Evolutionary conservation across 92 coral and sea anemone species (phyloP).

Genomic region (Bergia puertoricense): DNA sequence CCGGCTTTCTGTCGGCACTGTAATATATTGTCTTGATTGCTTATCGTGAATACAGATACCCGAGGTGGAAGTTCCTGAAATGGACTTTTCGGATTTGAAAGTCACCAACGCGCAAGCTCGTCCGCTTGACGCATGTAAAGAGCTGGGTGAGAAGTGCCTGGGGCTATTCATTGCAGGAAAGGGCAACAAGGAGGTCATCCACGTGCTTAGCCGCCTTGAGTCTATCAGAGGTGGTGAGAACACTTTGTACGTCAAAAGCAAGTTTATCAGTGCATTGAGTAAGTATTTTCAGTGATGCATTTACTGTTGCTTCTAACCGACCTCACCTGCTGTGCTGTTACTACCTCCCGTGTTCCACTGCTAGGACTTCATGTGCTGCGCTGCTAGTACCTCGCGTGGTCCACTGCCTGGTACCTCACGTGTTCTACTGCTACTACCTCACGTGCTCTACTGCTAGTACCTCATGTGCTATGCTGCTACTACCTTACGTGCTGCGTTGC

Average conservation of each 20-base stretch:
- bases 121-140: not conserved
- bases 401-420: not conserved
- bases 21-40: no score
- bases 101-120: not conserved
- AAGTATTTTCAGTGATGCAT: not conserved
- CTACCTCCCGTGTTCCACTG: no score
- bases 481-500: no score
- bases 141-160: slow-evolving; percentile 27
- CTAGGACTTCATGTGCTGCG: no score
- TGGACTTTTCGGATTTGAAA: not conserved
- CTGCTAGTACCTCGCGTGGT: no score
- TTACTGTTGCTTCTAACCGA: not conserved
- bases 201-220: slow-evolving; percentile 16
- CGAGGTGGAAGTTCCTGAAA: slow-evolving; percentile 37
- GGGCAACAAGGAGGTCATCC: slow-evolving; percentile 5
- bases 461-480: no score
- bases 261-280: slow-evolving; percentile 30
- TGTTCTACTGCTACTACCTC: no score
- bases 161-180: slow-evolving; percentile 34
- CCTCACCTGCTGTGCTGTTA: not conserved
- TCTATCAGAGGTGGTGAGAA: slow-evolving; percentile 10
- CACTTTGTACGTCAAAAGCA: slow-evolving; percentile 42
- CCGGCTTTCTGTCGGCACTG: not conserved
- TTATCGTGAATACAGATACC: slow-evolving; percentile 21
- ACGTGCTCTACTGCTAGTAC: no score